Percentiles rank a stretch among this genome's conserved stretches.
These are phyloP conservation scores for Poecile montanus DNA, from an alignment of 2,797 vertebrate species.

Conservation along the genomic window DNA sequence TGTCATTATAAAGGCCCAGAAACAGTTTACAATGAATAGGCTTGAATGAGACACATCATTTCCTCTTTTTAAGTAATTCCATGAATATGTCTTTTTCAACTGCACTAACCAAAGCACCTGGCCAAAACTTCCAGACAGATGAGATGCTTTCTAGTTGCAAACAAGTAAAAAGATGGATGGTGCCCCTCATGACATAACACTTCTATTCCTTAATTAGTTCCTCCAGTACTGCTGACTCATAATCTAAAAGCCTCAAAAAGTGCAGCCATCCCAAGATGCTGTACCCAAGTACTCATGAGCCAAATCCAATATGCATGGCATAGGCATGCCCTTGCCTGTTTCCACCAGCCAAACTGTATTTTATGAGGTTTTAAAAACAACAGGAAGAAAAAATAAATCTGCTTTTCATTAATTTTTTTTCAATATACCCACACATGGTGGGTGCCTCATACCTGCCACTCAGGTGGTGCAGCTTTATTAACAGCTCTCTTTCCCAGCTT, in stretches of 20 bases:
- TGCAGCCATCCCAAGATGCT: neutral
- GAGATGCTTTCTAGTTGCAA: neutral
- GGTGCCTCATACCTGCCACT: neutral
- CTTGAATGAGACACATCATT: neutral
- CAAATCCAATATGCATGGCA: neutral
- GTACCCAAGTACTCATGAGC: neutral
- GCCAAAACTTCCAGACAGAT: conserved; percentile 18
- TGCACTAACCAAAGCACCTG: neutral
- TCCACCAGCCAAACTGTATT: neutral
- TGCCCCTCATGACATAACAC: neutral
- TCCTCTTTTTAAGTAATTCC: neutral
- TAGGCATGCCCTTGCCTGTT: neutral
- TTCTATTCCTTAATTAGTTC: neutral
- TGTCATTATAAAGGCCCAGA: neutral
- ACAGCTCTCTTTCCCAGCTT: neutral
- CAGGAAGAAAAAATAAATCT: neutral
- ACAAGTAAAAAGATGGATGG: neutral
- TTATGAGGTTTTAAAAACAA: neutral
- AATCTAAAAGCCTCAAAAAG: neutral
- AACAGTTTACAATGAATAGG: neutral
- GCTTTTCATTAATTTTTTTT: neutral
- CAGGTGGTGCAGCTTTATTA: neutral
- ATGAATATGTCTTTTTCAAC: neutral
- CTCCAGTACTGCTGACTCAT: neutral
- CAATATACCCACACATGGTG: neutral